phyloP scores from a whole-genome alignment of 2,113 vertebrate species.

The Engraulis encrasicolus region DNA sequence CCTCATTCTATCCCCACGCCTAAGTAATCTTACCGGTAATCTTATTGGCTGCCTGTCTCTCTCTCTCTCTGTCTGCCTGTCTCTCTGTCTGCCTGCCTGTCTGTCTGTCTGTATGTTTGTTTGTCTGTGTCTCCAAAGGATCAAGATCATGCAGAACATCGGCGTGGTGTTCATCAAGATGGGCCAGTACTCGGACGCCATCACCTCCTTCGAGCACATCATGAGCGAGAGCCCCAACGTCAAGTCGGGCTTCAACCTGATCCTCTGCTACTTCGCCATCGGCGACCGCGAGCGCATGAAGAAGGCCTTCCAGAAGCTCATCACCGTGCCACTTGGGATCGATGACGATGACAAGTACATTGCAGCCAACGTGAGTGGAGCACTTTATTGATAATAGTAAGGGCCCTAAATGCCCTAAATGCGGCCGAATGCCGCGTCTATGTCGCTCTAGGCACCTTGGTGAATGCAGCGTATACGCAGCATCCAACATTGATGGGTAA shows the following conservation, averaged over 20 bases:
- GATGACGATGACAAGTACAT: constrained; percentile 94
- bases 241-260: constrained; percentile 92
- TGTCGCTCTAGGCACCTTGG: no score
- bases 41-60: neutral
- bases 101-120: no score
- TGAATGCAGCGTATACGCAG: no score
- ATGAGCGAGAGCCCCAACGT: constrained; percentile 90
- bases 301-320: constrained; percentile 93
- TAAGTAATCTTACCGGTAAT: neutral
- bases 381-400: no score
- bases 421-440: no score
- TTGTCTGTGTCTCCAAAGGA: constrained; percentile 70
- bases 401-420: no score
- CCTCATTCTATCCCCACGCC: neutral
- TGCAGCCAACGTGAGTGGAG: constrained; percentile 83
- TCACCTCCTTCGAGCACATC: constrained; percentile 92
- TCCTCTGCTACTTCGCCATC: constrained; percentile 89
- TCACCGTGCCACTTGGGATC: constrained; percentile 86
- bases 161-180: constrained; percentile 90
- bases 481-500: neutral
- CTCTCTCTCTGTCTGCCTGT: no score
- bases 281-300: constrained; percentile 94
- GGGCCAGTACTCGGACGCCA: constrained; percentile 90
- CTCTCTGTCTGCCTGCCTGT: no score
- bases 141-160: constrained; percentile 98